phyloP scores from a whole-genome alignment of 1,140 invertebrate genomes.

The Solenopsis invicta region DNA sequence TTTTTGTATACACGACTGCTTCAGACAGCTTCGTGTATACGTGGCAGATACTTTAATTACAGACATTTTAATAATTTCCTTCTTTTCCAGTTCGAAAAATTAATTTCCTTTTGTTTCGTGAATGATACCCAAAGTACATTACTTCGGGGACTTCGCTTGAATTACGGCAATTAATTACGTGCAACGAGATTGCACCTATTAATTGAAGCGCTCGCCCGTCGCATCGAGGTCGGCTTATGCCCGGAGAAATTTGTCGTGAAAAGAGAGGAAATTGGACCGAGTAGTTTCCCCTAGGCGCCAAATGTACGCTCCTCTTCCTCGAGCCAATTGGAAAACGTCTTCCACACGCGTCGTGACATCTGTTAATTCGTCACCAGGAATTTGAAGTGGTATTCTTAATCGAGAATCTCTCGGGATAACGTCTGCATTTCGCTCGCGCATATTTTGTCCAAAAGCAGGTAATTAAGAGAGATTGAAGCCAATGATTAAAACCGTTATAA shows the following conservation, averaged over 20 bases:
- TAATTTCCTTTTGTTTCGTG: slow-evolving; percentile 15
- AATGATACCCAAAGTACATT: slow-evolving; percentile 17
- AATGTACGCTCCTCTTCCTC: slow-evolving; percentile 31
- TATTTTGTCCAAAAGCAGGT: slow-evolving; percentile 27
- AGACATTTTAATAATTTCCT: slow-evolving; percentile 13
- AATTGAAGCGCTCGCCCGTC: slow-evolving; percentile 64
- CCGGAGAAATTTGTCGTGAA: slow-evolving; percentile 47
- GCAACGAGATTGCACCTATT: slow-evolving; percentile 66
- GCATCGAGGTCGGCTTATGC: slow-evolving; percentile 36
- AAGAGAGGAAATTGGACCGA: slow-evolving; percentile 58
- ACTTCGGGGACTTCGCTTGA: slow-evolving; percentile 14
- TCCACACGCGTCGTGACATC: not conserved
- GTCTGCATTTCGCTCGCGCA: not conserved
- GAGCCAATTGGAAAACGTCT: slow-evolving; percentile 42
- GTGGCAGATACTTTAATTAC: not conserved
- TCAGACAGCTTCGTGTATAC: not conserved
- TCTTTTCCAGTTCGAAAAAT: not conserved
- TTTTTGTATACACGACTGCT: not conserved
- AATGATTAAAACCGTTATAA: not conserved
- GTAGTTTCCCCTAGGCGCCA: slow-evolving; percentile 23
- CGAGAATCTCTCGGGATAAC: slow-evolving; percentile 14
- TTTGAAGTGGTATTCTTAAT: slow-evolving; percentile 26
- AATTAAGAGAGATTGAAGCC: slow-evolving; percentile 11
- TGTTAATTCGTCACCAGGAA: slow-evolving; percentile 18
- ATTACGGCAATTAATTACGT: slow-evolving; percentile 65